Evolutionary conservation across 2,113 vertebrate genomes (phyloP), one percentile per base, ranked within the genome.

Genomic region (Stegostoma tigrinum): DNA sequence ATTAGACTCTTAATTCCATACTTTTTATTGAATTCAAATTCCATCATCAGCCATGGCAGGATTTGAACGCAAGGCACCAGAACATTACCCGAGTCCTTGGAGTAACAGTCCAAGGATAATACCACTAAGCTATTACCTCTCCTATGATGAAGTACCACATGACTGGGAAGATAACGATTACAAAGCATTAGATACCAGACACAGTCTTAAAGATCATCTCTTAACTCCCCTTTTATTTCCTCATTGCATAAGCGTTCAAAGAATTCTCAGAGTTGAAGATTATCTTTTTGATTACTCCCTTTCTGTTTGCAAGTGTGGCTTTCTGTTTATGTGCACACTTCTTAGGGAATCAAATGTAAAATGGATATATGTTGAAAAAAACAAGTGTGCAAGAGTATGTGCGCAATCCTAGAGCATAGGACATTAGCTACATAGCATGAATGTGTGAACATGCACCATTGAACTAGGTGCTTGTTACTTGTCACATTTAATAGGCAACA

Each of bases 401-500:
- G 83, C 52, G 42, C 38, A 27, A n/a, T 48, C 23, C 83, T 19
- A 86, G 83, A 21, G 45, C 17, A 23, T 23, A 86, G 83, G 23
- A 23, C 83, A 86, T 42, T 6, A 86, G 12, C 12, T 52, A 12
- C 48, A 3, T 55, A 14, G 14, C 55, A 52, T 89, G 86, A 83
- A 17, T 17, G n/a, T 83, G 78, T 42, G 78, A 83, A 83, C n/a
- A 38, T 83, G 78, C 78, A 83, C 42, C 78, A 83, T 83, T 83
- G 78, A 83, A 83, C n/a, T 83, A 38, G n/a, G 78, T 87, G 42
- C 45, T 27, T 87, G 85, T 87, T 89, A 89, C 48, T 34, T 89
- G 86, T 89, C 48, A 52, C 24, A 89, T 89, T 89, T 55, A 87
- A 89, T 52, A 89, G 86, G 83, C 38, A 86, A 86, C n/a, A 48